Percentiles rank a stretch among this genome's conserved stretches.
Conservation (phyloP, 2,888 invertebrate genomes). For the Notodonta dromedarius region DNA sequence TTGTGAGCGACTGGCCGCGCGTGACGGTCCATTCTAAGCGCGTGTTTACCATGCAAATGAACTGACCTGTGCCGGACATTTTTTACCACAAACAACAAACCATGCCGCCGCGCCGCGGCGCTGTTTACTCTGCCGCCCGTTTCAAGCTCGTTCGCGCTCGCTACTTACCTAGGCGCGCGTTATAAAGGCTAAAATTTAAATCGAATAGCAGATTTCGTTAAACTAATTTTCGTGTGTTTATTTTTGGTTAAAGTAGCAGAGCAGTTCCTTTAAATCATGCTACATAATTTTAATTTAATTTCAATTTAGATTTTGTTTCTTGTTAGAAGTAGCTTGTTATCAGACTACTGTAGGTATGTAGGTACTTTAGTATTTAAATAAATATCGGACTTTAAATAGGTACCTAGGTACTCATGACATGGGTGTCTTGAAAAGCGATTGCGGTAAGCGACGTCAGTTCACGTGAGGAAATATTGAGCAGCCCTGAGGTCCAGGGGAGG, state of each 20-base stretch:
- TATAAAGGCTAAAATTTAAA: conserved; percentile 12
- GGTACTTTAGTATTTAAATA: too few relatives aligned
- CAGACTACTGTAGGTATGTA: too few relatives aligned
- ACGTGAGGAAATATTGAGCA: conserved; percentile 54
- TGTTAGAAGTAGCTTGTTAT: too few relatives aligned
- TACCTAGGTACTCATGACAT: neutral
- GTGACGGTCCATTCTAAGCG: conserved; percentile 82
- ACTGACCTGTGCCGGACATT: conserved; percentile 69
- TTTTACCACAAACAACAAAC: conserved; percentile 75
- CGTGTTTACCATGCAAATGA: conserved; percentile 81
- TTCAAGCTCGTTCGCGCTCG: conserved; percentile 37
- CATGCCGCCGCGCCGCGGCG: conserved; percentile 45
- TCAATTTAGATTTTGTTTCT: too few relatives aligned
- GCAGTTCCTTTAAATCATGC: too few relatives aligned
- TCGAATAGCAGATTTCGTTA: neutral
- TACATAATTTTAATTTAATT: too few relatives aligned
- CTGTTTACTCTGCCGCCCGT: conserved; percentile 53
- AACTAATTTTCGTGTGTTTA: too few relatives aligned
- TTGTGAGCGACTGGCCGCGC: conserved; percentile 66
- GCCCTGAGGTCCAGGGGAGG: conserved; percentile 34
- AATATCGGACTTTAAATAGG: neutral
- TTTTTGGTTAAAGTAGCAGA: too few relatives aligned
- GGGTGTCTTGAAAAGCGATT: conserved; percentile 20
- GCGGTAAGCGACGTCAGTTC: conserved; percentile 37
- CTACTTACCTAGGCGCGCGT: conserved; percentile 21